Conservation (phyloP, 2,113 vertebrate species). For the Uropsilus gracilis region DNA sequence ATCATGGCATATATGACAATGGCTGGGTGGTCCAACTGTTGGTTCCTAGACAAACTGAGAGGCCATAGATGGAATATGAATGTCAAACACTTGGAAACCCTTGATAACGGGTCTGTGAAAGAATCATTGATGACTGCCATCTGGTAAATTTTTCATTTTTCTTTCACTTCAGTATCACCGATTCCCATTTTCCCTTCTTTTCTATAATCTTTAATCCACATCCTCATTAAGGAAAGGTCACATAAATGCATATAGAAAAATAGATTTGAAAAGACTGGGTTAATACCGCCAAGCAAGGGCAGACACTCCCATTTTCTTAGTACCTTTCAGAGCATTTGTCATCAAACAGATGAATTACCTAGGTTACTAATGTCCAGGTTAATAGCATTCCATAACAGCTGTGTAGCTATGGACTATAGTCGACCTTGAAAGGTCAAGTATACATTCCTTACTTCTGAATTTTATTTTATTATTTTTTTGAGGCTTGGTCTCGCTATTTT, state of each 20-base stretch:
- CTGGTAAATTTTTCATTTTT: not conserved
- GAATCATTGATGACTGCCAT: not conserved
- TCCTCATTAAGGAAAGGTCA: not conserved
- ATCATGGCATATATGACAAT: slow-evolving; percentile 84
- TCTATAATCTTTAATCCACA: not conserved
- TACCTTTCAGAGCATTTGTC: not conserved
- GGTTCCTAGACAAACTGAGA: slow-evolving; percentile 86
- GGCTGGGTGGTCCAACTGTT: slow-evolving; percentile 84
- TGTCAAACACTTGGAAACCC: not conserved
- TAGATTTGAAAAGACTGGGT: not conserved
- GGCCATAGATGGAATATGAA: not conserved
- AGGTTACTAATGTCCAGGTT: not conserved
- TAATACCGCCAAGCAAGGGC: not conserved
- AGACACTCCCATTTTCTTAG: not conserved
- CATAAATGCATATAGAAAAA: too few species aligned
- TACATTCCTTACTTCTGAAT: not conserved
- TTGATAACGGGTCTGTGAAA: not conserved
- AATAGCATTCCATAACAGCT: not conserved
- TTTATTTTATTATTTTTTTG: too few species aligned
- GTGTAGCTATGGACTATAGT: not conserved
- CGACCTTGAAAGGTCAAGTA: not conserved
- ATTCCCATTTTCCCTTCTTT: not conserved
- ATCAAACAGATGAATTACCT: not conserved
- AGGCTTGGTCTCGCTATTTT: too few species aligned
- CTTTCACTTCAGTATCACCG: not conserved